These are phyloP conservation scores for Centrocercus urophasianus DNA, from an alignment of 2,113 vertebrate species.

Conservation along the genomic window DNA sequence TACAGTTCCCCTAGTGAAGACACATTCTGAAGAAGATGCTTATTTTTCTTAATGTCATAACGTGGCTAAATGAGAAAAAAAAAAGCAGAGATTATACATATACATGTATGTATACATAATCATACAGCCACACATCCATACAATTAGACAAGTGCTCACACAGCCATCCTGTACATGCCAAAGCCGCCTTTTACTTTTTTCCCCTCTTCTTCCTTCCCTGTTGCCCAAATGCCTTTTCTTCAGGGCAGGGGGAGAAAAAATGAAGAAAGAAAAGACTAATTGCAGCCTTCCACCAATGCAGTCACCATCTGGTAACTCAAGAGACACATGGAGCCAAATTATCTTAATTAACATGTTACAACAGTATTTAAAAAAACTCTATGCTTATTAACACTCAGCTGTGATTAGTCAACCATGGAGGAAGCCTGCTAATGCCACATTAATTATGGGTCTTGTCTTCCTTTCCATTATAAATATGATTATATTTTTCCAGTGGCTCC, in stretches of 20 bases:
- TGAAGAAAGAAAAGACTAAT: conserved; percentile 77
- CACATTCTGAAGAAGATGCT: conserved; percentile 32
- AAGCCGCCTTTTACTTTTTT: conserved; percentile 7
- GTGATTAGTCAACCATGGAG: conserved; percentile 63
- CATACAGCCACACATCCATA: conserved; percentile 72
- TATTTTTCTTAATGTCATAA: conserved; percentile 51
- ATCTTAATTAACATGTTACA: conserved; percentile 82
- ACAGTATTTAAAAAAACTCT: conserved; percentile 68
- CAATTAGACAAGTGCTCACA: conserved; percentile 77
- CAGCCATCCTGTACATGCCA: conserved; percentile 63
- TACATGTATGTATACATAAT: conserved; percentile 68
- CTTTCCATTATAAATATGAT: conserved; percentile 51
- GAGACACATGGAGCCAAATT: conserved; percentile 76
- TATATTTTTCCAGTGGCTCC: neutral
- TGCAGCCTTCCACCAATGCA: conserved; percentile 77
- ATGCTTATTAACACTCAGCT: conserved; percentile 72
- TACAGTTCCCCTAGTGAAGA: conserved; percentile 26
- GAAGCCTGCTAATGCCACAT: conserved; percentile 47
- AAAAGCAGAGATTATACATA: conserved; percentile 43
- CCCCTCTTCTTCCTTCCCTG: neutral
- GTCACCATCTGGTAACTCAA: conserved; percentile 80
- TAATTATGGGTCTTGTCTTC: conserved; percentile 63
- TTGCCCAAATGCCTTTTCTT: neutral
- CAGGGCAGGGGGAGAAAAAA: conserved; percentile 45
- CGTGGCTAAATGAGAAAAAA: conserved; percentile 48